Evolutionary conservation across 2,888 invertebrate species (phyloP), one percentile per base, ranked within the genome.

Genomic region (Schizotus pectinicornis): DNA sequence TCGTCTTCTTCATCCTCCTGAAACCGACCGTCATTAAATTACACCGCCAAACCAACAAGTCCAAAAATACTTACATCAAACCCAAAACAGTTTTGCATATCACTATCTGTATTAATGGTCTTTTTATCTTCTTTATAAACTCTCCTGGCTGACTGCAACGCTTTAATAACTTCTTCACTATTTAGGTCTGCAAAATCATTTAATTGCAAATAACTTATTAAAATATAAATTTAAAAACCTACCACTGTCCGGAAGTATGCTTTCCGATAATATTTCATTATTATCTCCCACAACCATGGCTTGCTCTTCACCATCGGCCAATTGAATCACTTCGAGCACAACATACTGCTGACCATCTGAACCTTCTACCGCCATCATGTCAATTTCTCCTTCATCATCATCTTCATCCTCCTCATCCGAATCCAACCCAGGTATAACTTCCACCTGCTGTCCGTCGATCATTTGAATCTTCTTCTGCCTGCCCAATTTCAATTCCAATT

Each of bases 291-390:
- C 86, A 38, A 87, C 86, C 76, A 82, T 82, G 47, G 87, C 85
- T 3, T 83, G 82, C 62, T 87, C 88, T 67, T 89, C 90, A 49
- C 88, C 89, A 64, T 84, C 84, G 12, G 84, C 85, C 37, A 91
- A 78, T 69, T 92, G 92, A 39, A 94, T 92, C 7, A 95, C 93
- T 80, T 95, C 94, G 8, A 95, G 81, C n/a, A 95, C 93, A 45
- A 95, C 93, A 71, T 92, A 93, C 77, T 92, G 91, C 67, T 92
- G 90, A 0, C 92, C 92, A 76, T 89, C 89, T 5, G 86, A 84
- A 14, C 86, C 86, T 74, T 90, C 86, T 0, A 88, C 85, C 3
- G 88, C 84, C 80, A 88, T 84, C 77, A 88, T 83, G 51, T 86
- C 85, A 33, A 84, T 85, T 61, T 86, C 85, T 34, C 81, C 82